A percentile compares a stretch with the other conserved stretches of the same genome.
Conservation (phyloP, 2,888 invertebrate genomes). For the Cephus pygmeus region DNA sequence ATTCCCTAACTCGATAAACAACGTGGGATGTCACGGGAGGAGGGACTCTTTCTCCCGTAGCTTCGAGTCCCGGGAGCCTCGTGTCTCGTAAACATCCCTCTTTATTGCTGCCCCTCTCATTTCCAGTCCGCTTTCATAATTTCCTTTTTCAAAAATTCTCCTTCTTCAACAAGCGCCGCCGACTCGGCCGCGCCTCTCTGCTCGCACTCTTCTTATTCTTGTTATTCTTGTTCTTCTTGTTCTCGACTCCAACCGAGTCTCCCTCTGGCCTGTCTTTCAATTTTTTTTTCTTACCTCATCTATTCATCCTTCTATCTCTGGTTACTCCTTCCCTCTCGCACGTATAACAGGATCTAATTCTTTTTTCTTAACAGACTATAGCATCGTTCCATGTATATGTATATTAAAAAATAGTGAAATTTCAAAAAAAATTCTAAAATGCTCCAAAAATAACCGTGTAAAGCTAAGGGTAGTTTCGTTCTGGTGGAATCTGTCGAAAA, state of each 20-base stretch:
- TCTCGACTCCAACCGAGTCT: background rate
- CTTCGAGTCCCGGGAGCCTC: constrained; percentile 46
- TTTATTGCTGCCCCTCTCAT: constrained; percentile 60
- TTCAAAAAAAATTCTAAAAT: background rate
- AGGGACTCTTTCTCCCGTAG: constrained; percentile 14
- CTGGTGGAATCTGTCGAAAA: no score
- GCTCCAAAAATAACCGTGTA: background rate
- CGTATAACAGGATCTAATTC: background rate
- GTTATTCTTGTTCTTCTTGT: constrained; percentile 10
- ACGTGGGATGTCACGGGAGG: constrained; percentile 54
- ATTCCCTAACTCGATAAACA: constrained; percentile 59
- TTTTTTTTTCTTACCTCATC: background rate
- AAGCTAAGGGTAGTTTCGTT: background rate
- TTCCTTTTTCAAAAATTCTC: constrained; percentile 56
- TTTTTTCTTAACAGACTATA: background rate
- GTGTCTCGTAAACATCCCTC: constrained; percentile 63
- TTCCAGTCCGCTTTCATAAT: constrained; percentile 61
- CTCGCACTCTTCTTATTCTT: constrained; percentile 6
- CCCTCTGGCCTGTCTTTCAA: background rate
- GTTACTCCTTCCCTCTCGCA: background rate
- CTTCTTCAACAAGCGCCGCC: constrained; percentile 8
- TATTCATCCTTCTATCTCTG: background rate
- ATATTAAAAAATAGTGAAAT: background rate
- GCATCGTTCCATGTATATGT: background rate
- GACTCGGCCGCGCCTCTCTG: constrained; percentile 9